Base-by-base conservation (phyloP, 2,797 vertebrate genomes). In the Schizothorax lantsangensis region DNA sequence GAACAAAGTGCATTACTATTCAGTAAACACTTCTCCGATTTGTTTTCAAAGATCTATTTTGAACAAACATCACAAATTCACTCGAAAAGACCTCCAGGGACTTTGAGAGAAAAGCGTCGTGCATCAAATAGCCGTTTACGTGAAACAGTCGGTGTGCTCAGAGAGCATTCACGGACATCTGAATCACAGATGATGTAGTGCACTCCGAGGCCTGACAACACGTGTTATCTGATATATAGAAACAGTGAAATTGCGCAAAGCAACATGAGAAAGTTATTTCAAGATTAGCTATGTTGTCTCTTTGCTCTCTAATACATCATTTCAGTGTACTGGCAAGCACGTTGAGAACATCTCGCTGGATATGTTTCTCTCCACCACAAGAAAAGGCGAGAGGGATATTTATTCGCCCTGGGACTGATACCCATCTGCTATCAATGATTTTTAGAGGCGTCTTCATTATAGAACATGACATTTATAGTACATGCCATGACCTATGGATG, bases 41-140 rank as follows among this genome's bases (percentile, higher is more conserved):
- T 88, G 81, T 89, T 88, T 89, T 91, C 79, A 79, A 84, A 88
- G 85, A 85, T 62, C 64, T 81, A 77, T 89, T 90, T 85, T 84
- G 85, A 85, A 83, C 84, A 91, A 91, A 91, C 90, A 87, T 82
- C 79, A 40, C 86, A 88, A 88, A 91, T 84, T 87, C 80, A 36
- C 69, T 85, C 26, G 49, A 33, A 80, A 88, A 84, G 59, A 81
- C 73, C 89, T 87, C 72, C 38, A 47, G 84, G 74, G 83, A 64
- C 62, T 85, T 79, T 4, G 36, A 87, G 52, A 74, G 82, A 49
- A 83, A 86, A 73, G 47, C 52, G 74, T 40, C 83, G 77, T 83
- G 88, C 73, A 85, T 87, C 84, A 83, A 86, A 89, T 82, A 83
- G 36, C 54, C 73, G 21, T 64, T 79, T 81, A 57, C 64, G 40